Percentiles rank a stretch among this genome's conserved stretches.
These are phyloP conservation scores for Drepanosiphum platanoidis DNA, from an alignment of 2,888 invertebrate genomes.

Conservation along the genomic window DNA sequence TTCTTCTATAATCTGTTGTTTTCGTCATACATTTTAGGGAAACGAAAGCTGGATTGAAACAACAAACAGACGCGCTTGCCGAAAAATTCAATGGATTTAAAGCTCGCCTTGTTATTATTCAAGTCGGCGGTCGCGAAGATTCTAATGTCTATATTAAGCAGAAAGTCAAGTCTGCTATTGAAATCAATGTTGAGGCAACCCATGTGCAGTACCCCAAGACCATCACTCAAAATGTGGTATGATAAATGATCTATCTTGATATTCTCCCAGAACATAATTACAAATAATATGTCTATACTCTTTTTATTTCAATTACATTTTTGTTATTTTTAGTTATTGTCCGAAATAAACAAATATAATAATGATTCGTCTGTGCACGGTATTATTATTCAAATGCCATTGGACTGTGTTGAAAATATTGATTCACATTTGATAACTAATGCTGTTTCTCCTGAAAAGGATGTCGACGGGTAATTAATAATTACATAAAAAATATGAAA, in stretches of 20 bases:
- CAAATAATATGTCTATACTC: not conserved
- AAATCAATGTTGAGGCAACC: constrained; percentile 86
- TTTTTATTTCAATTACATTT: not conserved
- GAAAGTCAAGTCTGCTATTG: constrained; percentile 91
- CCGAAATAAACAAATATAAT: constrained; percentile 80
- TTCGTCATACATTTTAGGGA: not conserved
- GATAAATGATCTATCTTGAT: not conserved
- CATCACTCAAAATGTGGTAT: constrained; percentile 82
- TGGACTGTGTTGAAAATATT: constrained; percentile 84
- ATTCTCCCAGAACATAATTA: not conserved
- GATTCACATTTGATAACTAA: constrained; percentile 89
- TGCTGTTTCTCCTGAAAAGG: constrained; percentile 87
- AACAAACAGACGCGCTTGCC: not conserved
- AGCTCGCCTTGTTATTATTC: constrained; percentile 88
- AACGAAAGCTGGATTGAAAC: constrained; percentile 6
- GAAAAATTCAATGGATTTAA: constrained; percentile 68
- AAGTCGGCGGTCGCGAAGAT: constrained; percentile 96
- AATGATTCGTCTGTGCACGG: constrained; percentile 87
- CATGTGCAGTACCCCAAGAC: constrained; percentile 83
- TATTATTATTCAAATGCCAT: constrained; percentile 95
- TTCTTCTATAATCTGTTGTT: not conserved
- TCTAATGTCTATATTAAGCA: constrained; percentile 98
- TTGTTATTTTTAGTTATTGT: constrained; percentile 73
- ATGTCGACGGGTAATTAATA: constrained; percentile 92
- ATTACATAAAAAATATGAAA: not conserved